phyloP scores from a whole-genome alignment of 1,140 invertebrate species.

The Druon quercuslanigerum region DNA sequence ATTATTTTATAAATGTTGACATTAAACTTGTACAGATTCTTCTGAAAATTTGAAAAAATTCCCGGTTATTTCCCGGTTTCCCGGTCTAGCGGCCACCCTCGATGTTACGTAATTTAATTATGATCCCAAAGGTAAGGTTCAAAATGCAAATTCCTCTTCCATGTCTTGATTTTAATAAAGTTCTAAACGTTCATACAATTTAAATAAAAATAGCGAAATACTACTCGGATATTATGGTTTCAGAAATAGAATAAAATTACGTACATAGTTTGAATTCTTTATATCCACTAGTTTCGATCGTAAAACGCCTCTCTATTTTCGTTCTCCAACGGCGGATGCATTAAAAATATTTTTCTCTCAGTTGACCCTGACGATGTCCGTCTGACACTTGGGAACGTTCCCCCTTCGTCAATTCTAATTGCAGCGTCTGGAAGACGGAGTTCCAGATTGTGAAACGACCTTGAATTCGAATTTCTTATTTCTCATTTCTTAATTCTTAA shows the following conservation, averaged over 20 bases:
- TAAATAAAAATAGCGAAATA: no score
- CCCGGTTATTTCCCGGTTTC: no score
- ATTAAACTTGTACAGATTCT: no score
- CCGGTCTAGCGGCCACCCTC: no score
- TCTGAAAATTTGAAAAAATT: no score
- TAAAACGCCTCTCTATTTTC: not conserved
- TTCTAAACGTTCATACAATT: no score
- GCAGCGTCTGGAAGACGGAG: not conserved
- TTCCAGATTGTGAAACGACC: not conserved
- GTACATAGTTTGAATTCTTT: not conserved
- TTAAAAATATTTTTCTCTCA: slow-evolving; percentile 20
- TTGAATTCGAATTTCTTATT: slow-evolving; percentile 11
- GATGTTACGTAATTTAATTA: no score
- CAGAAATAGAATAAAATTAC: not conserved
- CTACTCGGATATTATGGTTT: no score
- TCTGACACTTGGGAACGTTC: not conserved
- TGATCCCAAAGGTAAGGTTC: no score
- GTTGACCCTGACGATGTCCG: not conserved
- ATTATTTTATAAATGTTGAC: no score
- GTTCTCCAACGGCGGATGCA: not conserved
- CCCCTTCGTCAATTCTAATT: not conserved
- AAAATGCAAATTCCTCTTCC: no score
- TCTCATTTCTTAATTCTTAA: not conserved
- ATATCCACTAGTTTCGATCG: not conserved
- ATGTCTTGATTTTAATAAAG: no score